These are phyloP conservation scores for Fistularia commersonii DNA, from an alignment of 2,797 vertebrate genomes.

Conservation along the genomic window DNA sequence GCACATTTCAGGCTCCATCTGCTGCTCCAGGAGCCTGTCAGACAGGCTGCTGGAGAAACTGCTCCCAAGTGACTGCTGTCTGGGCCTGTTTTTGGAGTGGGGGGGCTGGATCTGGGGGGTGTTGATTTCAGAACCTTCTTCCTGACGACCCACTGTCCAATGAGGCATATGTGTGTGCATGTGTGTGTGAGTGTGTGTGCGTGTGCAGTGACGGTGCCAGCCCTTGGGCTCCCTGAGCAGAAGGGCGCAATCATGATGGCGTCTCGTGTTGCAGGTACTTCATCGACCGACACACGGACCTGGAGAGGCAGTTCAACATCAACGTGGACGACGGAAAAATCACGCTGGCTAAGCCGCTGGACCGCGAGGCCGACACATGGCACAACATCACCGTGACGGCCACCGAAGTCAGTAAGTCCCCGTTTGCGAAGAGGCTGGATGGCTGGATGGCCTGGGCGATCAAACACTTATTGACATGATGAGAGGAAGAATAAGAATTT, in stretches of 20 bases:
- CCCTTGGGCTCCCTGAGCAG: too few relatives aligned
- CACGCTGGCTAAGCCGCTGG: constrained; percentile 90
- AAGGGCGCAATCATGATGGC: neutral
- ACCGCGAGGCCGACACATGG: constrained; percentile 92
- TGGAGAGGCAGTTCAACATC: constrained; percentile 98
- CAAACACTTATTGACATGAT: too few relatives aligned
- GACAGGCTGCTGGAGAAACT: constrained; percentile 18
- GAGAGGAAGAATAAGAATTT: too few relatives aligned
- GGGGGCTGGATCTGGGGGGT: too few relatives aligned
- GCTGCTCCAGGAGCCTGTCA: constrained; percentile 75
- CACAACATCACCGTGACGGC: constrained; percentile 98
- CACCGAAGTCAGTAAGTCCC: constrained; percentile 94
- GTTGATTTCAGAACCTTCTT: constrained; percentile 9
- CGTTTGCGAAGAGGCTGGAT: too few relatives aligned
- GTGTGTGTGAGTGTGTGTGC: too few relatives aligned
- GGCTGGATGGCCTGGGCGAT: too few relatives aligned
- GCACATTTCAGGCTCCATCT: constrained; percentile 79
- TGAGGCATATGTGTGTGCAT: too few relatives aligned
- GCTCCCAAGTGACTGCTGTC: constrained; percentile 62
- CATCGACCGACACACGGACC: constrained; percentile 96
- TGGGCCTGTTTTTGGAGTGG: too few relatives aligned
- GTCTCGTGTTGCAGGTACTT: constrained; percentile 82
- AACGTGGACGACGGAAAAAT: constrained; percentile 95
- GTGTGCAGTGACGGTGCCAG: too few relatives aligned
- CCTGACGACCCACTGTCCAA: too few relatives aligned